phyloP scores from a whole-genome alignment of 2,113 vertebrate species.

The Monopterus albus region DNA sequence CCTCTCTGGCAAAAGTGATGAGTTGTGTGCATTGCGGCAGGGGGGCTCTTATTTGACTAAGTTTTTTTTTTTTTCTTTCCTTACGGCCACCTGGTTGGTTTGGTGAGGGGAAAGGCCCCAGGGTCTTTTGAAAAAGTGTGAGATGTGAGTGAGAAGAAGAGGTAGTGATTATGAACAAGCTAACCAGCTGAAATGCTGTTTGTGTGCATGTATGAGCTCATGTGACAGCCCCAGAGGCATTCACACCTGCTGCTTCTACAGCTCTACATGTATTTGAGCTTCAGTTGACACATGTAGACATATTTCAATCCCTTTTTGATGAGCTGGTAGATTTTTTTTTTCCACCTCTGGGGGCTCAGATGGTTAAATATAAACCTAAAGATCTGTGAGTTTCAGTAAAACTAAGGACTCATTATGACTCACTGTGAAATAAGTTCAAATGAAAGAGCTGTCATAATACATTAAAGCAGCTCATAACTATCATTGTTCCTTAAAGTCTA shows the following conservation, averaged over 20 bases:
- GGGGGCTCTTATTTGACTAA: slow-evolving; percentile 45
- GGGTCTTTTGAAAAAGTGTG: slow-evolving; percentile 61
- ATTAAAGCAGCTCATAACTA: neutral
- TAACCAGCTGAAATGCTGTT: slow-evolving; percentile 53
- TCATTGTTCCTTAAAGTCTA: neutral
- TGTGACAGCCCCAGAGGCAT: slow-evolving; percentile 43
- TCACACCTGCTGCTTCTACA: slow-evolving; percentile 70
- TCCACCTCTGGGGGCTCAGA: slow-evolving; percentile 53
- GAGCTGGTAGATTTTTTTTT: slow-evolving; percentile 55
- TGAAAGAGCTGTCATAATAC: neutral
- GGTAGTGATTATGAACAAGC: slow-evolving; percentile 45
- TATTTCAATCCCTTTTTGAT: slow-evolving; percentile 76
- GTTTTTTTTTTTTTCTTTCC: slow-evolving; percentile 40
- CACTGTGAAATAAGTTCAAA: neutral
- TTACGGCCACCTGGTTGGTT: slow-evolving; percentile 73
- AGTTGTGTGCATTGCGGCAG: slow-evolving; percentile 59
- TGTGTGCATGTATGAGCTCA: slow-evolving; percentile 19
- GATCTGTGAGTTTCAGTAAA: neutral
- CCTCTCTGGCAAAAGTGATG: slow-evolving; percentile 69
- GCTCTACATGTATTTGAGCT: slow-evolving; percentile 50
- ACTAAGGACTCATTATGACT: neutral
- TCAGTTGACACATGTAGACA: slow-evolving; percentile 54
- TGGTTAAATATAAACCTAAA: slow-evolving; percentile 24
- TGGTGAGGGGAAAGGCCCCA: slow-evolving; percentile 38
- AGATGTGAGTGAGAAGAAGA: slow-evolving; percentile 58